A percentile compares a stretch with the other conserved stretches of the same genome.
Evolutionary conservation across 2,888 invertebrate genomes (phyloP).

Genomic region (Schrankia costaestrigalis): DNA sequence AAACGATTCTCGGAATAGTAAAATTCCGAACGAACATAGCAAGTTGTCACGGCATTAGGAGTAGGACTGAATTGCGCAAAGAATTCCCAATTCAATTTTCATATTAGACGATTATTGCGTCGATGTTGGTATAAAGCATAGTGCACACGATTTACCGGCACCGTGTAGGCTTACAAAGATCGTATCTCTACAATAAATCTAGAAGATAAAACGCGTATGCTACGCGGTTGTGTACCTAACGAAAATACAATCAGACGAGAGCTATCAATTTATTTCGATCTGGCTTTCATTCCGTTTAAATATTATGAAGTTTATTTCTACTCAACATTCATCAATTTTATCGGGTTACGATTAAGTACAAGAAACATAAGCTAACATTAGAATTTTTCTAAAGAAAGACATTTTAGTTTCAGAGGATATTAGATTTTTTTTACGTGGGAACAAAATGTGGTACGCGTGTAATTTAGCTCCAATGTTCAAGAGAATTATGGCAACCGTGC

Average conservation of each 20-base stretch:
- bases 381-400: constrained; percentile 54
- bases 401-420: constrained; percentile 51
- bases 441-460: constrained; percentile 50
- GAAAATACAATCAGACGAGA: constrained; percentile 45
- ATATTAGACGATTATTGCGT: constrained; percentile 30
- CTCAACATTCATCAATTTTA: constrained; percentile 32
- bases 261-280: constrained; percentile 47
- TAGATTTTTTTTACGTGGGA: constrained; percentile 77
- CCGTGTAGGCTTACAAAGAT: constrained; percentile 62
- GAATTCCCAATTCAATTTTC: constrained; percentile 30
- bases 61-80: constrained; percentile 19
- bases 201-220: constrained; percentile 58
- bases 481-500: constrained; percentile 72
- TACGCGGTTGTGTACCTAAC: constrained; percentile 44
- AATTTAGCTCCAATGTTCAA: constrained; percentile 66
- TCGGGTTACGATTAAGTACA: constrained; percentile 20
- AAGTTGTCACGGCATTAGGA: constrained; percentile 26
- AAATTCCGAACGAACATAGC: constrained; percentile 16
- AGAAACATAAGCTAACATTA: constrained; percentile 15
- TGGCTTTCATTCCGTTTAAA: constrained; percentile 38
- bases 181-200: constrained; percentile 74
- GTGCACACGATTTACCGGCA: constrained; percentile 53
- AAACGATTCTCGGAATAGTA: constrained; percentile 12
- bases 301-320: constrained; percentile 40
- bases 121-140: constrained; percentile 48